phyloP scores from a whole-genome alignment of 1,140 invertebrate species.

The Drosophila erecta region DNA sequence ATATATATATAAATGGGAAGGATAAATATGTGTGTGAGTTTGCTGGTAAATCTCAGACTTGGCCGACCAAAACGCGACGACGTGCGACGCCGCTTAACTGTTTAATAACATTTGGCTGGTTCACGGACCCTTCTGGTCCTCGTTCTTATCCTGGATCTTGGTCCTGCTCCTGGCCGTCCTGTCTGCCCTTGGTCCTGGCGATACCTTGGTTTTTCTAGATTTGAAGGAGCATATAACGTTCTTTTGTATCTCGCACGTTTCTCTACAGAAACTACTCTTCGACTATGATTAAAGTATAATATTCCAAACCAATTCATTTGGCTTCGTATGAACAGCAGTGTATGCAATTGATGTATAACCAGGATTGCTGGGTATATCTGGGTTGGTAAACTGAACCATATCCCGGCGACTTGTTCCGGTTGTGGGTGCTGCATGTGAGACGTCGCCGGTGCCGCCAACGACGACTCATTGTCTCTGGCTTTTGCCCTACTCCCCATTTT shows the following conservation, averaged over 20 bases:
- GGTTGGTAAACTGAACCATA: not conserved
- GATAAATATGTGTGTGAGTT: slow-evolving; percentile 8
- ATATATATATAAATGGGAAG: slow-evolving; percentile 6
- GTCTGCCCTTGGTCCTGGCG: not conserved
- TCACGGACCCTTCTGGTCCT: slow-evolving; percentile 33
- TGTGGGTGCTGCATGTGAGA: slow-evolving; percentile 44
- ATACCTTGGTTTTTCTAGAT: not conserved
- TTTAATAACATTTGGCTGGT: slow-evolving; percentile 76
- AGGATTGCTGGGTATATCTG: slow-evolving; percentile 4
- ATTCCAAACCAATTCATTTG: no score
- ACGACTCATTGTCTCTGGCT: slow-evolving; percentile 74
- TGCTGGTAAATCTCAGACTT: slow-evolving; percentile 60
- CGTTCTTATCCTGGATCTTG: slow-evolving; percentile 4
- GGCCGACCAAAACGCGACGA: slow-evolving; percentile 64
- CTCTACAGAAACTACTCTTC: no score
- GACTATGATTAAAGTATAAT: no score
- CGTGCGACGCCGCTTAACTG: slow-evolving; percentile 79
- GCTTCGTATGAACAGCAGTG: no score
- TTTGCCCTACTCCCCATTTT: not conserved
- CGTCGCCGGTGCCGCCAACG: slow-evolving; percentile 40
- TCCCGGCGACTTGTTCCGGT: slow-evolving; percentile 33
- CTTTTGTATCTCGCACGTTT: not conserved
- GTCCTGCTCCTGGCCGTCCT: slow-evolving; percentile 9
- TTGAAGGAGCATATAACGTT: not conserved
- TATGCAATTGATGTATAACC: not conserved